Conservation (phyloP, 2,888 invertebrate genomes). For the Stenichneumon culpator region DNA sequence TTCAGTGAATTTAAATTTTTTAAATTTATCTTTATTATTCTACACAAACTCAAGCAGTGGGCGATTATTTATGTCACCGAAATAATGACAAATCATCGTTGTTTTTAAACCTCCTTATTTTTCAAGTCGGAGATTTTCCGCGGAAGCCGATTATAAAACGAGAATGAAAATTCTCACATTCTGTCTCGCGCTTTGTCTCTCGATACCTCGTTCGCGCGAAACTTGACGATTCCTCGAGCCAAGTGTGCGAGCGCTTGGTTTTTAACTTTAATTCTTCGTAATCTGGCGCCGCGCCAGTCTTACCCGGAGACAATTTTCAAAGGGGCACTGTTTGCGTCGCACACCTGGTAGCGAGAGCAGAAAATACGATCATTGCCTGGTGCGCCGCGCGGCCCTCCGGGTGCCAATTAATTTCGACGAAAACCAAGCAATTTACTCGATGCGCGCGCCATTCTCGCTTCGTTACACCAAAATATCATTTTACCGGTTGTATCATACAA, state of each 20-base stretch:
- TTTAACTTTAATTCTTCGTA: conserved; percentile 6
- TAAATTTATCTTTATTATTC: no score
- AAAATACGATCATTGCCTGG: not conserved
- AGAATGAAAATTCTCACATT: not conserved
- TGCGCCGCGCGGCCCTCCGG: not conserved
- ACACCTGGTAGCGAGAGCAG: conserved; percentile 19
- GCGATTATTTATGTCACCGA: no score
- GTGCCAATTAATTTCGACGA: conserved; percentile 41
- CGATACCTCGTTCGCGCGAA: not conserved
- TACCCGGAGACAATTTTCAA: conserved; percentile 4
- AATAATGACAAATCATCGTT: no score
- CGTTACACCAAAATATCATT: conserved; percentile 19
- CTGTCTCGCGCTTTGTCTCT: not conserved
- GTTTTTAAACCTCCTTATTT: no score
- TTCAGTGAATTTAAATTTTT: no score
- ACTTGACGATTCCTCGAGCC: not conserved
- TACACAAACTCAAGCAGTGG: no score
- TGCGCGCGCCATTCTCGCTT: not conserved
- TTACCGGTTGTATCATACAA: not conserved
- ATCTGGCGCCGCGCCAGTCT: conserved; percentile 20
- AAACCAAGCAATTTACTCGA: not conserved
- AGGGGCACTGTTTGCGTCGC: not conserved
- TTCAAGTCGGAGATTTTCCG: no score
- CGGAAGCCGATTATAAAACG: not conserved
- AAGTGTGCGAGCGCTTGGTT: conserved; percentile 4